Evolutionary conservation across 2,113 vertebrate genomes (phyloP).

Genomic region (Pterocles gutturalis): DNA sequence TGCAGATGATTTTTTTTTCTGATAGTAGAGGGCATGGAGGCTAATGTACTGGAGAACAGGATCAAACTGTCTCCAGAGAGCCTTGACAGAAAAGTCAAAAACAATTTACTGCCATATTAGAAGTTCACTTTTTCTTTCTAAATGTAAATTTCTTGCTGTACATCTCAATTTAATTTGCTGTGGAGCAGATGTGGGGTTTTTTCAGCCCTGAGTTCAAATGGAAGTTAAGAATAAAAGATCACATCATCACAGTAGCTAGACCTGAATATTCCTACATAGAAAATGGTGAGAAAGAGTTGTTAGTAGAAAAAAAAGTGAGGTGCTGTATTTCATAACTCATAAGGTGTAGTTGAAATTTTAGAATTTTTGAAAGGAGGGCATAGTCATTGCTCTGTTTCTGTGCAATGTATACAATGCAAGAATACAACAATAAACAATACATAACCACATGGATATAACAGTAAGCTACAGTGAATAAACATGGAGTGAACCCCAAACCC

Average conservation of each 20-base stretch:
- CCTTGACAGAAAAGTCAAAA: slow-evolving; percentile 15
- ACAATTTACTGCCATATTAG: background rate
- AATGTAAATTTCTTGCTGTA: slow-evolving; percentile 19
- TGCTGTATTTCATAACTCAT: background rate
- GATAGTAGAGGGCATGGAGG: background rate
- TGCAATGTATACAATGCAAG: background rate
- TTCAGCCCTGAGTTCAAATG: background rate
- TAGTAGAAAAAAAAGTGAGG: background rate
- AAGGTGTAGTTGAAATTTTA: background rate
- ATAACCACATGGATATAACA: background rate
- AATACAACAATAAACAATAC: background rate
- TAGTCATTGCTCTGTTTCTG: background rate
- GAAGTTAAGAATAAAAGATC: background rate
- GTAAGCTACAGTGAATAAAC: background rate
- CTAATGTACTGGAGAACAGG: background rate
- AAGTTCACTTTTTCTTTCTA: slow-evolving; percentile 34
- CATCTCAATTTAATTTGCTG: background rate
- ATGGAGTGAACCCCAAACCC: background rate
- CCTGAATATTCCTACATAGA: background rate
- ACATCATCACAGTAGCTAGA: background rate
- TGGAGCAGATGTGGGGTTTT: background rate
- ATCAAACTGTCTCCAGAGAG: background rate
- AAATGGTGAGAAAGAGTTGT: background rate
- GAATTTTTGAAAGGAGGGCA: background rate
- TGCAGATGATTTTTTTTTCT: background rate